Evolutionary conservation across 2,797 vertebrate species (phyloP), one percentile per base, ranked within the genome.

Genomic region (Hirundo rustica): DNA sequence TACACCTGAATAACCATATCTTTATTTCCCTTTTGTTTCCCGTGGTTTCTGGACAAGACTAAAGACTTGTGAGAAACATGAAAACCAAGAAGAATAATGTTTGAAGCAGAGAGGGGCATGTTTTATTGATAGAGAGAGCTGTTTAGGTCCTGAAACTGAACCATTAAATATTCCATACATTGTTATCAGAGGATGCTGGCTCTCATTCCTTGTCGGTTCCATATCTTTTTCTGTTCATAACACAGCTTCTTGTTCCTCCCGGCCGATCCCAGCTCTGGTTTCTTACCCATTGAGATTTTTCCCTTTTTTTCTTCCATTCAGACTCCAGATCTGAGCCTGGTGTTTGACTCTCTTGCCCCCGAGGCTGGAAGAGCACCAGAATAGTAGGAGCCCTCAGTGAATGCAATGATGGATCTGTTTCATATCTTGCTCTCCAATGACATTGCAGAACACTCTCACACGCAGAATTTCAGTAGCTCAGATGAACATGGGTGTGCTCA

Each of bases 311-410:
- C 66, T 58, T 85, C 62, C 26, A 4, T 67, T 80, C 54, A 53
- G 40, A 17, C 87, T 68, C 60, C 73, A 68, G 60, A 90, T 94
- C 58, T 70, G 70, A 95, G 82, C 10, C 44, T 73, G 75, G 68
- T 48, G 54, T 91, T 92, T 87, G 70, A 89, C 78, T 95, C 71
- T 68, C 67, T 45, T 78, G 91, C 82, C 93, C 88, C 80, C 40
- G 68, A 64, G 92, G 88, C 85, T 93, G 79, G 83, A 45, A 15
- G 42, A 75, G 73, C 9, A 80, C 54, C 66, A 84, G 86, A 72
- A 78, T 26, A 91, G 95, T 77, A 62, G 36, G 53, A 88, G 15
- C 62, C 42, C 66, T 88, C 44, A 29, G 91, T 5, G 9, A 81
- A 67, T 58, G 65, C 82, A 85, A 0, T 79, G 73, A 93, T 89